Evolutionary conservation across 2,113 vertebrate genomes (phyloP).

Genomic region (Hippolais icterina): DNA sequence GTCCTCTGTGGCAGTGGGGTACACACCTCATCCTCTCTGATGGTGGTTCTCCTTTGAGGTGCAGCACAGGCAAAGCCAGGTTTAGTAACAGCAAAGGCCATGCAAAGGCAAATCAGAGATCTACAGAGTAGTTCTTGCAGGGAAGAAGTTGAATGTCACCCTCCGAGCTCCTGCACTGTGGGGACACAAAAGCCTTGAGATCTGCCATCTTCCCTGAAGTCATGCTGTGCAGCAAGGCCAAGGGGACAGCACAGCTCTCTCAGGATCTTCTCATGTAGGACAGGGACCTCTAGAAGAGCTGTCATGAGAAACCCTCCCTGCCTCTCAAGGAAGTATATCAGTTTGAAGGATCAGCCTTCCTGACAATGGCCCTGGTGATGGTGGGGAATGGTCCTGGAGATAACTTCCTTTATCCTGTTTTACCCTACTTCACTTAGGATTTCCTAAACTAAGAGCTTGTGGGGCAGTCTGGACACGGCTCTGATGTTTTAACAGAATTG

Average conservation of each 20-base stretch:
- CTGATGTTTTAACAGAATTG: neutral
- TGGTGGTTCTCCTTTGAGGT: neutral
- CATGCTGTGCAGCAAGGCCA: neutral
- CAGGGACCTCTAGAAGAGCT: neutral
- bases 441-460: neutral
- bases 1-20: neutral
- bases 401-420: neutral
- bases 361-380: neutral
- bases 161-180: fast-evolving
- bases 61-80: neutral
- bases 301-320: neutral
- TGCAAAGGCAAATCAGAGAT: neutral
- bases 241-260: neutral
- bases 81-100: neutral
- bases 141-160: neutral
- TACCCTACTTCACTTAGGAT: neutral
- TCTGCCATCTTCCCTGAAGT: neutral
- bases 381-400: neutral
- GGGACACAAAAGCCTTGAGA: neutral
- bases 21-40: neutral
- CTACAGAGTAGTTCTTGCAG: neutral
- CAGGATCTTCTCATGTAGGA: neutral
- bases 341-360: neutral
- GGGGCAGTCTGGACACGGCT: neutral
- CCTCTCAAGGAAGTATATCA: neutral